A percentile compares a stretch with the other conserved stretches of the same genome.
Conservation (phyloP, 2,888 invertebrate genomes). For the Phaedon cochleariae region DNA sequence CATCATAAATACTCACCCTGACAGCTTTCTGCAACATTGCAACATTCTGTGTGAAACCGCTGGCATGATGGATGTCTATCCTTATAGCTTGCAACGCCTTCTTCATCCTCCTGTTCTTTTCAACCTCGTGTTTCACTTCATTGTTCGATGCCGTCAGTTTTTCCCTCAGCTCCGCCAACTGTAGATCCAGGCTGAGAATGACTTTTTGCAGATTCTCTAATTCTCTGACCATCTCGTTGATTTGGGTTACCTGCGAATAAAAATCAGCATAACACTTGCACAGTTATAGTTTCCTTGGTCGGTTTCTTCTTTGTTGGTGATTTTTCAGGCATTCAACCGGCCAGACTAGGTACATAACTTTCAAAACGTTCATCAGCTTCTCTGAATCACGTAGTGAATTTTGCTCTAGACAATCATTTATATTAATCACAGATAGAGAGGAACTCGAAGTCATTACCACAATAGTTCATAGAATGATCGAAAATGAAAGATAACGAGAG, state of each 20-base stretch:
- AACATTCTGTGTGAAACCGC: conserved; percentile 81
- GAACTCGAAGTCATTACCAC: too few species aligned
- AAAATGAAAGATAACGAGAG: too few species aligned
- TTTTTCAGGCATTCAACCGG: too few species aligned
- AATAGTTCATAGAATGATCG: too few species aligned
- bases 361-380: too few species aligned
- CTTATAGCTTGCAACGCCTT: conserved; percentile 77
- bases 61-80: conserved; percentile 82
- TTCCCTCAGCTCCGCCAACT: conserved; percentile 78
- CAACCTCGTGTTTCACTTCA: conserved; percentile 74
- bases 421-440: too few species aligned
- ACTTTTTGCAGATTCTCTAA: conserved; percentile 80
- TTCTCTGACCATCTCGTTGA: conserved; percentile 84
- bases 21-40: conserved; percentile 68
- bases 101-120: conserved; percentile 69
- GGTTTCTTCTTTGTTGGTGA: too few species aligned
- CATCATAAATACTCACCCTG: conserved; percentile 60
- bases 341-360: too few species aligned
- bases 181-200: conserved; percentile 73
- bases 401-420: too few species aligned
- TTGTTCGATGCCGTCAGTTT: conserved; percentile 77
- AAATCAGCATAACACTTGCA: too few species aligned
- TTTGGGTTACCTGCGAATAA: conserved; percentile 67
- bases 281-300: too few species aligned
- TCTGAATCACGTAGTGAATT: too few species aligned